Base-by-base conservation (phyloP, 2,797 vertebrate species). In the Sternotherus odoratus region DNA sequence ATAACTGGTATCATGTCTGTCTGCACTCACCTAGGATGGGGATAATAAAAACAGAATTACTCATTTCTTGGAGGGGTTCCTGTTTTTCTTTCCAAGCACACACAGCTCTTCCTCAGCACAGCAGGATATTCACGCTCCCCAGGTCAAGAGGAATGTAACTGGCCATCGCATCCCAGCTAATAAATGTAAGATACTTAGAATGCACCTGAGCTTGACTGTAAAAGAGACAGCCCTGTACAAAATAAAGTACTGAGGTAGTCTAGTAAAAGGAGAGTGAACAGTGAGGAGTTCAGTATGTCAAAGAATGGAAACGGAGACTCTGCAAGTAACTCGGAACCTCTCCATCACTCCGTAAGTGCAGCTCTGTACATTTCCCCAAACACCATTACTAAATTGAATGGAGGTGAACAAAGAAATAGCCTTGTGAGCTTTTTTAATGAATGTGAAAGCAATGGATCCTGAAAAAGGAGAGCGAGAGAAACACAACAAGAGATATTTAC, bases 21-120 rank as follows among this genome's bases (percentile, higher is more conserved):
- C 79, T 85, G 79, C 54, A 81, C 91, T 93, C 89, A 87, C 24
- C n/a, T 51, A 87, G 24, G 26, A 56, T 0, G 82, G 57, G 11
- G 33, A 90, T 57, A 91, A 88, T 56, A 82, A 80, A 66, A 92
- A 66, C n/a, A 88, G 77, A 90, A 88, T 53, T 77, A 54, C 26
- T 86, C 5, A 77, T 26, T 85, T 82, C 78, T 92, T 90, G 75
- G 50, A 90, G 93, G 75, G 66, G 66, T 26, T 93, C 86, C 77
- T 72, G 54, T 87, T 83, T 85, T 91, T 43, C 53, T 46, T 91
- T 92, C 74, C 43, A 83, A 93, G 74, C 28, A 77, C 46, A 86
- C 36, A 49, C 69, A 78, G 23, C 1, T 0, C 57, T 82, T 48
- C 39, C 12, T 89, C 53, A 26, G 72, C 89, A 82, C 63, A 91